Conservation (phyloP, 2,113 vertebrate genomes). For the Ceyx cyanopectus region DNA sequence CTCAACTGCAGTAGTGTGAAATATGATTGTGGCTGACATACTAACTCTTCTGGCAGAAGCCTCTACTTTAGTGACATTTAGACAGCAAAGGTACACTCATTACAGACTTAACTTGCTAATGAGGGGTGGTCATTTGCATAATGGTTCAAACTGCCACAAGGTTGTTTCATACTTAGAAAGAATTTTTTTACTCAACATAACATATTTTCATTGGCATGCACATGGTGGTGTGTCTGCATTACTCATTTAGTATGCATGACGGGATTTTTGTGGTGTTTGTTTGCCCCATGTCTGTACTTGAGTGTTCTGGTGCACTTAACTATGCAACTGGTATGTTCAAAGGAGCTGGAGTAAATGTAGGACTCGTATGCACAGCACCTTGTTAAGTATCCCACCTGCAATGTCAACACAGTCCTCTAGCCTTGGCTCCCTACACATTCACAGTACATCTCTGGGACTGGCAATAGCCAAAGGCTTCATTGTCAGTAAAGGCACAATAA, state of each 20-base stretch:
- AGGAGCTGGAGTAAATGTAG: not conserved
- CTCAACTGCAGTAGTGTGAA: not conserved
- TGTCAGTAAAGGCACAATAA: not conserved
- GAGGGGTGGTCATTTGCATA: not conserved
- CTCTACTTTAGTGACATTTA: not conserved
- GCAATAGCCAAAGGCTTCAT: not conserved
- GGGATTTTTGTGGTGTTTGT: not conserved
- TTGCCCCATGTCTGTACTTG: not conserved
- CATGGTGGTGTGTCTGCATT: fast-evolving
- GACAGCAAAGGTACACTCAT: not conserved
- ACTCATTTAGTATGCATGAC: not conserved
- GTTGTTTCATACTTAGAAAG: not conserved
- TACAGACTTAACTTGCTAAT: not conserved
- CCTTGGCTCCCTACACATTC: fast-evolving
- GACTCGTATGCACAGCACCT: not conserved
- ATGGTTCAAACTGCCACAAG: fast-evolving
- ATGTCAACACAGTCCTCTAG: not conserved
- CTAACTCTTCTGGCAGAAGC: not conserved
- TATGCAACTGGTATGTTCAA: not conserved
- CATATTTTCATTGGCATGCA: not conserved
- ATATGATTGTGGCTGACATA: fast-evolving
- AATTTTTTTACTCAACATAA: not conserved
- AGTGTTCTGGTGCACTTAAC: not conserved
- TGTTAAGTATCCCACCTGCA: not conserved
- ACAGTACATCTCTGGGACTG: fast-evolving